Evolutionary conservation across 1,140 invertebrate species (phyloP).

Genomic region (Homalodisca vitripennis): DNA sequence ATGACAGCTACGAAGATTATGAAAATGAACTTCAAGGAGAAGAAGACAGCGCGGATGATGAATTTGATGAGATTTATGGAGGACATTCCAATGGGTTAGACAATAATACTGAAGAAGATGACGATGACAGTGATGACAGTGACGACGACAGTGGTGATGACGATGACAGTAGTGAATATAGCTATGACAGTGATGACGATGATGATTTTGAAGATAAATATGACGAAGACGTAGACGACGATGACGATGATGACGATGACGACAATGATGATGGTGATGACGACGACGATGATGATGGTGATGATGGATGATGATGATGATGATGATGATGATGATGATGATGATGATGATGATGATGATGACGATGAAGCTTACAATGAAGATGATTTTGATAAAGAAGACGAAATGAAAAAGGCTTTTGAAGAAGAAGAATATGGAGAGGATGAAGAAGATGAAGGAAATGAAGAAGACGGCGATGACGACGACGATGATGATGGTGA

Average conservation of each 20-base stretch:
- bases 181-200: background rate
- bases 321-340: background rate
- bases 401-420: background rate
- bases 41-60: background rate
- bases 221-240: background rate
- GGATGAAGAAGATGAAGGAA: background rate
- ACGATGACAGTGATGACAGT: background rate
- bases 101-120: background rate
- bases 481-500: background rate
- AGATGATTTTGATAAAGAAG: background rate
- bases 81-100: background rate
- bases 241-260: background rate
- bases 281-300: background rate
- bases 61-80: background rate
- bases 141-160: background rate
- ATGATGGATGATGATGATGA: background rate
- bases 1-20: background rate
- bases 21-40: background rate
- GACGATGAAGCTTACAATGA: background rate
- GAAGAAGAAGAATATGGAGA: background rate
- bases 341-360: slow-evolving; percentile 4
- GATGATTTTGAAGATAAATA: background rate
- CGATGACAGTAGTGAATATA: background rate
- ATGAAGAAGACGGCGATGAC: background rate
- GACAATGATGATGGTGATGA: background rate